Percentiles rank a stretch among this genome's conserved stretches.
Evolutionary conservation across 2,888 invertebrate genomes (phyloP).

Genomic region (Brachypalpus laphriformis): DNA sequence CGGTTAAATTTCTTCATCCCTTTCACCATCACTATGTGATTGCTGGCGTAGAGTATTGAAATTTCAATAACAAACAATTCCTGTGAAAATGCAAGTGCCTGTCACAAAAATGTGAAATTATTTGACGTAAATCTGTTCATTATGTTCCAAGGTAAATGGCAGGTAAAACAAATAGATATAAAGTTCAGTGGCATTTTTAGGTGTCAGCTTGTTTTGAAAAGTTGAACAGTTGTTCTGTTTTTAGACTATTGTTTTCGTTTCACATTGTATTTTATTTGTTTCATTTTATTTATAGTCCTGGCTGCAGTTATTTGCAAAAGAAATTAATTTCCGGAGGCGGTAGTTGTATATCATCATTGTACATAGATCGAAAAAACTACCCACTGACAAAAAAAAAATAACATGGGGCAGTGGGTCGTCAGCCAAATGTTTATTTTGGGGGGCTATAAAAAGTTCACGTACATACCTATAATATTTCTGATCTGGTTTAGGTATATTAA

Average conservation of each 20-base stretch:
- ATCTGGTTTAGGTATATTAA: too few species aligned
- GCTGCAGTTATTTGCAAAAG: neutral
- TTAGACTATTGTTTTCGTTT: neutral
- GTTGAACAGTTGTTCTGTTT: neutral
- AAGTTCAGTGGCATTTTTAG: neutral
- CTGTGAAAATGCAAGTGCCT: neutral
- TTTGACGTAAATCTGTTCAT: neutral
- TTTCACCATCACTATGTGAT: too few species aligned
- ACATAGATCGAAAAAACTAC: too few species aligned
- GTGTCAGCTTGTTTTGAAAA: neutral
- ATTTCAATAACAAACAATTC: constrained; percentile 4
- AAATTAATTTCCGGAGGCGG: neutral
- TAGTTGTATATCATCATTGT: neutral
- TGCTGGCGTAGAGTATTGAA: neutral
- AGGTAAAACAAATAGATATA: neutral
- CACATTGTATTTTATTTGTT: neutral
- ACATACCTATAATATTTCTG: too few species aligned
- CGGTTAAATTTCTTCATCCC: neutral
- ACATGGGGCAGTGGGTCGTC: too few species aligned
- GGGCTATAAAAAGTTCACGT: too few species aligned
- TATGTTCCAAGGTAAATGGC: neutral
- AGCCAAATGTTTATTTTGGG: too few species aligned
- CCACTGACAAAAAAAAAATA: too few species aligned
- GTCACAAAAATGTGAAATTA: neutral
- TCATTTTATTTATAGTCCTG: neutral